Base-by-base conservation (phyloP, 2,888 invertebrate species). In the Lepidocyrtoides sp. region DNA sequence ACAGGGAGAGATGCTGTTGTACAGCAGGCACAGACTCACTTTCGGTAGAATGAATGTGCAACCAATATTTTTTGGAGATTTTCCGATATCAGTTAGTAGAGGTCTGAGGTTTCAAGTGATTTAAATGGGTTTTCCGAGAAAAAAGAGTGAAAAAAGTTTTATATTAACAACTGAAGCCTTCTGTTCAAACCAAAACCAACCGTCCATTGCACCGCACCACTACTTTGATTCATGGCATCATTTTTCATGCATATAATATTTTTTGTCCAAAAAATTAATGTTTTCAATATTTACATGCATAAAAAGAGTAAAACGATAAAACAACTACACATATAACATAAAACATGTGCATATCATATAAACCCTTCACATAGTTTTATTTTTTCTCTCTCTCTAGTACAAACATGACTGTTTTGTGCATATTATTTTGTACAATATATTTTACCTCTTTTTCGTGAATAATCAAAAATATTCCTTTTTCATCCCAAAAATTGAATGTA, bases 381-480 rank as follows among this genome's bases (percentile, higher is more conserved):
- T 41, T 36, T 69, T 48, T 26, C 23, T 44, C 10, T 23, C 26
- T 41, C 69, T 63, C 3, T 12, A 36, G 23, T 10, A 48, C 0
- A 77, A 8, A 10, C 29, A 77, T 44, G 23, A 10, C 8, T 7
- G 7, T 77, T 66, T 83, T 63, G 51, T 79, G 63, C 87, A 79
- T 69, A 85, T 14, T 36, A 86, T 54, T 79, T 51, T n/a, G n/a
- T n/a, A n/a, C n/a, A n/a, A 57, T 66, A 57, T 36, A 44, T 57
- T 89, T 91, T 91, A 77, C 79, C 85, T 91, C 89, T 92, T 91
- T 92, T n/a, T n/a, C 57, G 84, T 89, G 84, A 84, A 89, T 84
- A 77, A 92, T 92, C 89, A 86, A 89, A 89, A 84, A n/a, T n/a
- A n/a, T n/a, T 54, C 60, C 82, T 63, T 89, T 92, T 89, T 86